Evolutionary conservation across 2,888 invertebrate genomes (phyloP).

Genomic region (Formica aserva): DNA sequence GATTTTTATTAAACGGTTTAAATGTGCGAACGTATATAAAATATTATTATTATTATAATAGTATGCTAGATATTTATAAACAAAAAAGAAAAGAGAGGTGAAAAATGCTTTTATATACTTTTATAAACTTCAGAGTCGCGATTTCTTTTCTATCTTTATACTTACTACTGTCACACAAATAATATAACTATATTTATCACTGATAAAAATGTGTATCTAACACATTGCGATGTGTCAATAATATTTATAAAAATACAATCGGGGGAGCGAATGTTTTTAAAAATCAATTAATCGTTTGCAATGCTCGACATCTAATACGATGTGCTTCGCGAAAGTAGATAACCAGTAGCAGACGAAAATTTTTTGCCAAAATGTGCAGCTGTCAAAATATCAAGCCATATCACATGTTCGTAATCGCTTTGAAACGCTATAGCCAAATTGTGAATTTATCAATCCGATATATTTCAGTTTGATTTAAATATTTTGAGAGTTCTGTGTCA

Average conservation of each 20-base stretch:
- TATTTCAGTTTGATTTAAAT: conserved; percentile 23
- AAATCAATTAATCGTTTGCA: conserved; percentile 15
- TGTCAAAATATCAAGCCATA: conserved; percentile 31
- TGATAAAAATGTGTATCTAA: not conserved
- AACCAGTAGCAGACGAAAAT: conserved; percentile 1
- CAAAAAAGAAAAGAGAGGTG: too few species aligned
- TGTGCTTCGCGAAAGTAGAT: conserved; percentile 7
- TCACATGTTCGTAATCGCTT: conserved; percentile 35
- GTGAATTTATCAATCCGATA: conserved; percentile 42
- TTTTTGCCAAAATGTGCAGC: conserved; percentile 26
- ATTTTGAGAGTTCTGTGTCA: conserved; percentile 30
- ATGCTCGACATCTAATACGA: conserved; percentile 14
- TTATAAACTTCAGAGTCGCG: not conserved
- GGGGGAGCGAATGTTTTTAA: not conserved
- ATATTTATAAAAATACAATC: not conserved
- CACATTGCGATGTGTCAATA: not conserved
- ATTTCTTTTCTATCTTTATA: not conserved
- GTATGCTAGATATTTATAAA: not conserved
- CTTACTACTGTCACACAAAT: not conserved
- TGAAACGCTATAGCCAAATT: conserved; percentile 27
- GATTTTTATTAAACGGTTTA: not conserved
- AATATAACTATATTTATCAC: not conserved
- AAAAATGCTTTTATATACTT: not conserved
- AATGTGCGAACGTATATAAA: not conserved
- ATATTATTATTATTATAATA: not conserved